phyloP scores from a whole-genome alignment of 1,140 invertebrate species.

The Chrysomallon squamiferum region DNA sequence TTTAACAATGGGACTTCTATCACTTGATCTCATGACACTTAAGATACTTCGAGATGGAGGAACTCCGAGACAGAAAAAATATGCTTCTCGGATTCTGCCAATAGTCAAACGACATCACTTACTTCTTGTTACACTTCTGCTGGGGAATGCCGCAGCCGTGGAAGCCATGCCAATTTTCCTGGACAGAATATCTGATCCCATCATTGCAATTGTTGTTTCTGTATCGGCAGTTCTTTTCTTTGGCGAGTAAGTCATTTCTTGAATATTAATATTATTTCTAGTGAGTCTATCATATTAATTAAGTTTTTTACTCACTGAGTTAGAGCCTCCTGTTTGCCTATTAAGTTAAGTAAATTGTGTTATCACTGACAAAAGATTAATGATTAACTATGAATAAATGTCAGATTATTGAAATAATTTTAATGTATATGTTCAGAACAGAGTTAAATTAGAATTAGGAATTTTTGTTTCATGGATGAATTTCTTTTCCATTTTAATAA shows the following conservation, averaged over 20 bases:
- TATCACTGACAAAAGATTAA: too few species aligned
- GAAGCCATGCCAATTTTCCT: slow-evolving; percentile 63
- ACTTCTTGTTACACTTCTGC: slow-evolving; percentile 56
- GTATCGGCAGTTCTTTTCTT: slow-evolving; percentile 61
- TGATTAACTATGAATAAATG: too few species aligned
- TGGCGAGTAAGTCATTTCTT: slow-evolving; percentile 58
- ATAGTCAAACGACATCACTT: slow-evolving; percentile 56
- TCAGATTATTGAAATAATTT: too few species aligned
- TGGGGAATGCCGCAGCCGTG: slow-evolving; percentile 59
- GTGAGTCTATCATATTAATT: too few species aligned
- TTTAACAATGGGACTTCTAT: slow-evolving; percentile 58
- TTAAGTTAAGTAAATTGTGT: too few species aligned
- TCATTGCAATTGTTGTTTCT: slow-evolving; percentile 57
- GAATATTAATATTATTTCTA: too few species aligned
- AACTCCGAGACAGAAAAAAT: slow-evolving; percentile 43
- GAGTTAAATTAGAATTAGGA: too few species aligned
- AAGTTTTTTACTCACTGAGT: too few species aligned
- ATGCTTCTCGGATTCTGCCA: slow-evolving; percentile 55
- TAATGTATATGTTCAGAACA: too few species aligned
- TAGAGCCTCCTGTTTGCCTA: too few species aligned
- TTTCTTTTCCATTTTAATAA: too few species aligned
- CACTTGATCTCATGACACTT: slow-evolving; percentile 55
- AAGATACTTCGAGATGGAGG: slow-evolving; percentile 53
- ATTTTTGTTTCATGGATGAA: too few species aligned
- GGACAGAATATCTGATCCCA: slow-evolving; percentile 54